Evolutionary conservation across 2,113 vertebrate species (phyloP).

Genomic region (Scomber colias): DNA sequence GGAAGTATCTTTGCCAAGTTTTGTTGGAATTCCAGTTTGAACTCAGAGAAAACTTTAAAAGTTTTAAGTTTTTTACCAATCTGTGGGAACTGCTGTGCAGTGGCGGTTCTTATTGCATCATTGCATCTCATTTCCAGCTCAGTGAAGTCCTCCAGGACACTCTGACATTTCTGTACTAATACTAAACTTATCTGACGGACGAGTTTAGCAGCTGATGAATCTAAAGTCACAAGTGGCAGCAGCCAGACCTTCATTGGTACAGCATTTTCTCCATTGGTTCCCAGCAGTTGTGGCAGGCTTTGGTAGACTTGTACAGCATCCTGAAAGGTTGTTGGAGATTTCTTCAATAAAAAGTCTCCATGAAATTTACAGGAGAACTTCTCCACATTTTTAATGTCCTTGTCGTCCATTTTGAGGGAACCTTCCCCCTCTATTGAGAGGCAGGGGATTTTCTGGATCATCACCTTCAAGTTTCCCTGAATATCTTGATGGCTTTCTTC

Average conservation of each 20-base stretch:
- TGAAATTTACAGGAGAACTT: constrained; percentile 74
- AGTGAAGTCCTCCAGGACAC: no score
- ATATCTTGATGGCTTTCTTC: constrained; percentile 35
- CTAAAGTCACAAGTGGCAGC: constrained; percentile 66
- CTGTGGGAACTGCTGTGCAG: neutral
- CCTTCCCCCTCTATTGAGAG: constrained; percentile 36
- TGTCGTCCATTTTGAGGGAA: constrained; percentile 25
- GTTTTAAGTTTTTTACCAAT: no score
- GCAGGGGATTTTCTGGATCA: constrained; percentile 38
- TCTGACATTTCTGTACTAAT: no score
- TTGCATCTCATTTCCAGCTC: no score
- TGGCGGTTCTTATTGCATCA: no score
- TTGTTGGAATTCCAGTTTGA: no score
- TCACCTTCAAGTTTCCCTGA: constrained; percentile 41
- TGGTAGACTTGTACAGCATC: constrained; percentile 72
- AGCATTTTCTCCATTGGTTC: constrained; percentile 49
- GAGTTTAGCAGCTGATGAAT: constrained; percentile 58
- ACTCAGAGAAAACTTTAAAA: no score
- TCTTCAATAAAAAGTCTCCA: constrained; percentile 65
- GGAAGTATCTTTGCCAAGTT: no score
- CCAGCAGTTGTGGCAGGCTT: constrained; percentile 61
- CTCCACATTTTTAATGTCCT: neutral
- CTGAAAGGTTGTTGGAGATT: constrained; percentile 35
- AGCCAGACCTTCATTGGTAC: constrained; percentile 79
- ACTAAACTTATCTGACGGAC: no score